Evolutionary conservation across 2,113 vertebrate genomes (phyloP), one percentile per base, ranked within the genome.

Genomic region (Cyanocitta stelleri): DNA sequence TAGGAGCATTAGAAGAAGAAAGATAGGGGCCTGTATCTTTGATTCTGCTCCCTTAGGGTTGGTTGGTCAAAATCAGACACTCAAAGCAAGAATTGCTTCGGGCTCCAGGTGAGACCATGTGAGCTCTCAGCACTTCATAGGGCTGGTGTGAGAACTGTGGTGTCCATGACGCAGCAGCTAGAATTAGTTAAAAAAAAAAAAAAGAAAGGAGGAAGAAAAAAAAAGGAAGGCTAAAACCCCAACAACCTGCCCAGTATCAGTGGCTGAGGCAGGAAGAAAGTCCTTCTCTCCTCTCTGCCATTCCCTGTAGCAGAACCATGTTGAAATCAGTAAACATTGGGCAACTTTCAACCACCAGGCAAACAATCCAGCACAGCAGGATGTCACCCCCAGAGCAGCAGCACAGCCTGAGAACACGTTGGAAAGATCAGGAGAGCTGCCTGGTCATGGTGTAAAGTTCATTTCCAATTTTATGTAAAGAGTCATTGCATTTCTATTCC

Each of bases 291-390:
- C 46, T 41, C n/a, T 76, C 59, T 86, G 72, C 55, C 18, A 6
- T 77, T 92, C 23, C 54, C 72, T 2, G 2, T 15, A 55, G 55
- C 55, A 71, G 44, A 96, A 77, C n/a, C 29, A 8, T 74, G 83
- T 63, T 48, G 86, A 95, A 95, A 95, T 93, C 76, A 16, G 72
- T 55, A 88, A 95, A 86, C 37, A 89, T 32, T 84, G 83, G 55
- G 72, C 79, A 94, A 92, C 46, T 64, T 44, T 49, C 26, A 85
- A 5, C 59, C 62, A 41, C 22, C 3, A 3, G 59, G 83, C 56
- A 78, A 71, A 54, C 0, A 82, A 16, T 41, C 12, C 59, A 78
- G 30, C 33, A 18, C 3, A 18, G 84, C 68, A 39, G 33, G 10
- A 8, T 6, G 26, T 20, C 44, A 52, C 49, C 30, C 21, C 56